Conservation (phyloP, 2,888 invertebrate species). For the Campoplex nolae region DNA sequence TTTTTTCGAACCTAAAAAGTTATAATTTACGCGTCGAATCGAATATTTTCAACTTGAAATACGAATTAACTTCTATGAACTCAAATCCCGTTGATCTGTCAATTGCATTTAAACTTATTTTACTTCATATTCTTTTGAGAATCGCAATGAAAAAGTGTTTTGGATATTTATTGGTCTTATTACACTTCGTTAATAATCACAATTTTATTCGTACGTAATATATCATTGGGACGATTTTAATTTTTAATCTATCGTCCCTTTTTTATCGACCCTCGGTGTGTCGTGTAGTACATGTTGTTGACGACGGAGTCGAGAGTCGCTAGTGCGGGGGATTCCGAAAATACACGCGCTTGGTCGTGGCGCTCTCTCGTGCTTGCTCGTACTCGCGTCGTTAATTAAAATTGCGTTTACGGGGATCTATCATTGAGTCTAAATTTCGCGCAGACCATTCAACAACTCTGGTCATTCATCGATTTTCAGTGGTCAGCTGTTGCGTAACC, state of each 20-base stretch:
- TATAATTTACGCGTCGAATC: neutral
- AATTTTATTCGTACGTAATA: neutral
- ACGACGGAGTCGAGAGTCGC: neutral
- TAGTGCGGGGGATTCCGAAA: neutral
- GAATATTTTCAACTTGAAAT: neutral
- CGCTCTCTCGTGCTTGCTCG: conserved; percentile 33
- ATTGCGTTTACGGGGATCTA: conserved; percentile 2
- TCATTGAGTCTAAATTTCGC: neutral
- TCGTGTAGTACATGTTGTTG: neutral
- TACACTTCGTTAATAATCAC: neutral
- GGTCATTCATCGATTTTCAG: conserved; percentile 31
- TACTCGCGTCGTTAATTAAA: conserved; percentile 36
- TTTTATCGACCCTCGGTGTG: neutral
- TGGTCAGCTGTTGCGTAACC: conserved; percentile 19
- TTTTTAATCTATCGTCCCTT: neutral
- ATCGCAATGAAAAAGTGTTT: neutral
- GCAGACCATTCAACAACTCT: conserved; percentile 26
- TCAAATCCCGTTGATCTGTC: too few relatives aligned
- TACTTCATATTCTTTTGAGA: neutral
- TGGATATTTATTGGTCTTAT: neutral
- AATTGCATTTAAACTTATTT: too few relatives aligned
- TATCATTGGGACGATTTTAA: neutral
- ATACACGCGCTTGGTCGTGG: conserved; percentile 10
- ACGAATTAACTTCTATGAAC: neutral
- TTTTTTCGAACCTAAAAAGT: neutral